A percentile compares a stretch with the other conserved stretches of the same genome.
phyloP scores from a whole-genome alignment of 2,797 vertebrate species.

The Danionella dracula region DNA sequence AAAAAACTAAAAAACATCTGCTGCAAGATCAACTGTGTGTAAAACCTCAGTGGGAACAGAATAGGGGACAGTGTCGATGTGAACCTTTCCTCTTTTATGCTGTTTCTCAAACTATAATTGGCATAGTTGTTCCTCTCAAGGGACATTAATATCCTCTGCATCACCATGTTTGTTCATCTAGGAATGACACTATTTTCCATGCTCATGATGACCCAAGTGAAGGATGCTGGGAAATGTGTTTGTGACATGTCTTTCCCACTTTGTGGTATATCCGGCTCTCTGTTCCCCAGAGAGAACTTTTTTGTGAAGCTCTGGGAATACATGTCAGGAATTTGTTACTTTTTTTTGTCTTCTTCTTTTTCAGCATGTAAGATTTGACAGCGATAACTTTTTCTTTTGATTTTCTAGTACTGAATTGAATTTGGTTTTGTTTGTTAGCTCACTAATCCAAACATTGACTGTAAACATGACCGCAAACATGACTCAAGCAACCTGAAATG shows the following conservation, averaged over 20 bases:
- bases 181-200: slow-evolving; percentile 1
- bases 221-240: slow-evolving; percentile 36
- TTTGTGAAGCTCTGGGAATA: neutral
- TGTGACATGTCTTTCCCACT: slow-evolving; percentile 37
- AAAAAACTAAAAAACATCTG: slow-evolving; percentile 36
- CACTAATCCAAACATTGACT: neutral
- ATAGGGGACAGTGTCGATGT: neutral
- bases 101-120: slow-evolving; percentile 64
- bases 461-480: neutral
- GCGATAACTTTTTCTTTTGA: neutral
- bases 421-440: neutral
- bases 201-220: slow-evolving; percentile 7
- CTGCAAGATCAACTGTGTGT: slow-evolving; percentile 25
- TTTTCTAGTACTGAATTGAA: neutral
- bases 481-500: neutral
- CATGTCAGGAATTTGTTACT: neutral
- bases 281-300: neutral
- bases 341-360: neutral
- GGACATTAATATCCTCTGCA: slow-evolving; percentile 51
- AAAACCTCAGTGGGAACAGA: slow-evolving; percentile 48
- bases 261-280: slow-evolving; percentile 1
- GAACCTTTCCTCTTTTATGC: slow-evolving; percentile 28
- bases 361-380: neutral
- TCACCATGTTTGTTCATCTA: slow-evolving; percentile 41
- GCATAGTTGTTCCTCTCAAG: slow-evolving; percentile 45